phyloP scores from a whole-genome alignment of 2,888 invertebrate genomes.

The Rhaphigaster nebulosa region DNA sequence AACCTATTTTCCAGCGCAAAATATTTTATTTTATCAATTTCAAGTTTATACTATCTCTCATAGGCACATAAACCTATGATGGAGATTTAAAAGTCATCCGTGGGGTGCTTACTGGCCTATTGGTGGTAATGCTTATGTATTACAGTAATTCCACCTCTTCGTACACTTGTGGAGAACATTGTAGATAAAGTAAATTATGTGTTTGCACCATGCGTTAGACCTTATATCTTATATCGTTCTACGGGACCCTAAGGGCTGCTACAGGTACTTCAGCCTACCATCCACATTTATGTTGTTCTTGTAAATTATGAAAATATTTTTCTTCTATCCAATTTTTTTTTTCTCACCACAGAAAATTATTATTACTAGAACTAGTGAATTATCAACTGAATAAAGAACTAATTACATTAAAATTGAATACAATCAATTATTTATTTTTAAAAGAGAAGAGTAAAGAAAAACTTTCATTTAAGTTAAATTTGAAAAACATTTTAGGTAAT shows the following conservation, averaged over 20 bases:
- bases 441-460: too few relatives aligned
- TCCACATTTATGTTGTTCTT: background rate
- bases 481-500: too few relatives aligned
- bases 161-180: background rate
- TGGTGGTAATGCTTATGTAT: background rate
- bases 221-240: background rate
- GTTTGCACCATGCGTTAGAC: background rate
- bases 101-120: background rate
- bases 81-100: background rate
- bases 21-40: background rate
- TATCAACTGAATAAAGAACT: too few relatives aligned
- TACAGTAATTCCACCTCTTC: background rate
- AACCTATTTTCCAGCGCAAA: too few relatives aligned
- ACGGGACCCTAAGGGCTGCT: background rate
- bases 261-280: slow-evolving; percentile 1
- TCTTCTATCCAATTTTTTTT: background rate
- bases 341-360: background rate
- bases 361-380: too few relatives aligned
- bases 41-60: background rate
- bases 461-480: too few relatives aligned
- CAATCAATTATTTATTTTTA: too few relatives aligned
- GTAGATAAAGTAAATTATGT: slow-evolving; percentile 3
- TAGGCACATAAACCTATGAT: background rate
- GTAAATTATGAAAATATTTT: background rate
- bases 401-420: too few relatives aligned